A percentile compares a stretch with the other conserved stretches of the same genome.
These are phyloP conservation scores for Trichogramma dendrolimi DNA, from an alignment of 2,888 invertebrate genomes.

Conservation along the genomic window DNA sequence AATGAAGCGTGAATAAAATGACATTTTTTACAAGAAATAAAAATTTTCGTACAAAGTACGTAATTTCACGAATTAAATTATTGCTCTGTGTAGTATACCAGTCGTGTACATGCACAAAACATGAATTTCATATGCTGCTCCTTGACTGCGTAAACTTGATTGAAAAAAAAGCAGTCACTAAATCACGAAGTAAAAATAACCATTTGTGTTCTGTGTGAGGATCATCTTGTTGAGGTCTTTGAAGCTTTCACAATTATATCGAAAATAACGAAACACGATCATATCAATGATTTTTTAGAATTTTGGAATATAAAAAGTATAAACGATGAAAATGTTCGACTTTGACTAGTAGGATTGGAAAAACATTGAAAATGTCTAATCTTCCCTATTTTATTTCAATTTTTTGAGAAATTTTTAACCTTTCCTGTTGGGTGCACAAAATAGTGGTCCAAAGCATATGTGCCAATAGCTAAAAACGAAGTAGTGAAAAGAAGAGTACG, in stretches of 20 bases:
- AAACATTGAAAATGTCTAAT: too few species aligned
- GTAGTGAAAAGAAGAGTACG: slow-evolving; percentile 13
- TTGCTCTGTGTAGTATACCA: too few species aligned
- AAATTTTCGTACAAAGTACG: too few species aligned
- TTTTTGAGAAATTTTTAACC: too few species aligned
- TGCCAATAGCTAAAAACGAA: slow-evolving; percentile 45
- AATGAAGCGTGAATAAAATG: too few species aligned
- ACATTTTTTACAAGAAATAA: too few species aligned
- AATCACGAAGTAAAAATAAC: background rate
- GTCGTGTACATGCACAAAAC: too few species aligned
- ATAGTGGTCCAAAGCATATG: slow-evolving; percentile 48
- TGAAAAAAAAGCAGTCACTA: background rate
- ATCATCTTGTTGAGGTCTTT: slow-evolving; percentile 2
- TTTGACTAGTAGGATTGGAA: too few species aligned
- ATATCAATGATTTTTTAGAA: background rate
- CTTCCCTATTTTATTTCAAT: too few species aligned
- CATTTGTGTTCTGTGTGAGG: slow-evolving; percentile 3
- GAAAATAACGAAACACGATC: slow-evolving; percentile 7
- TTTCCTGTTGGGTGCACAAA: slow-evolving; percentile 22
- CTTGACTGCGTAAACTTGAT: background rate
- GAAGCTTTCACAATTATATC: slow-evolving; percentile 20
- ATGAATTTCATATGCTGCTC: too few species aligned
- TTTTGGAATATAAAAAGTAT: background rate
- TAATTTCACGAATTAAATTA: too few species aligned
- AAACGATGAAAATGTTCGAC: background rate